A percentile compares a stretch with the other conserved stretches of the same genome.
Evolutionary conservation across 2,888 invertebrate genomes (phyloP).

Genomic region (Fabriciana adippe): DNA sequence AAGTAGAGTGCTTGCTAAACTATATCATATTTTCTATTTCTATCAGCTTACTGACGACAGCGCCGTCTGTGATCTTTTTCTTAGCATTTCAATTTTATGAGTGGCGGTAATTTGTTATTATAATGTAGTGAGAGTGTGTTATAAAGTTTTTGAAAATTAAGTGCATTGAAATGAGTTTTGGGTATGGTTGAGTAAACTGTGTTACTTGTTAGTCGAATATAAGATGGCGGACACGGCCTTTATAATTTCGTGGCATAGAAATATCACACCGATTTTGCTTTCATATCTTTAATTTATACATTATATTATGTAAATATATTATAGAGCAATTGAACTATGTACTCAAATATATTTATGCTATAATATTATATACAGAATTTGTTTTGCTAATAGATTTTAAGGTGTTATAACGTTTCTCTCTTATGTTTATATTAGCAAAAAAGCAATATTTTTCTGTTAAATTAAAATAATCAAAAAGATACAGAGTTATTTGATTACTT

Average conservation of each 20-base stretch:
- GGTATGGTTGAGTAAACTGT: constrained; percentile 34
- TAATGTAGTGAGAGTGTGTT: constrained; percentile 32
- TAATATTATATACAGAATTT: too few species aligned
- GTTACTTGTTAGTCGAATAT: constrained; percentile 19
- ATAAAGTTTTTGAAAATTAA: constrained; percentile 20
- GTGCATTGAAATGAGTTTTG: constrained; percentile 35
- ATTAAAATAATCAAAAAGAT: too few species aligned
- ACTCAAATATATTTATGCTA: too few species aligned
- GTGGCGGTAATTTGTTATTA: constrained; percentile 62
- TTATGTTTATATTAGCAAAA: too few species aligned
- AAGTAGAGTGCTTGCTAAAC: constrained; percentile 17
- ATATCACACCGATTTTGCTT: neutral
- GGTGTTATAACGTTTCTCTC: too few species aligned
- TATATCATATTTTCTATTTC: constrained; percentile 29
- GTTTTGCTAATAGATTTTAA: too few species aligned
- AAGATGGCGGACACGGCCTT: constrained; percentile 24
- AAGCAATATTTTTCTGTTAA: too few species aligned
- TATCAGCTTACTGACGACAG: constrained; percentile 61
- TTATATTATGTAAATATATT: neutral
- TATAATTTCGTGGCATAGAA: constrained; percentile 7
- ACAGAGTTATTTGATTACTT: neutral
- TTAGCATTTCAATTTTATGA: constrained; percentile 48
- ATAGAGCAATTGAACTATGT: too few species aligned
- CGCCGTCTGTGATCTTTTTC: constrained; percentile 65
- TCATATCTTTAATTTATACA: neutral